Evolutionary conservation across 2,113 vertebrate species (phyloP).

Genomic region (Callionymus lyra): DNA sequence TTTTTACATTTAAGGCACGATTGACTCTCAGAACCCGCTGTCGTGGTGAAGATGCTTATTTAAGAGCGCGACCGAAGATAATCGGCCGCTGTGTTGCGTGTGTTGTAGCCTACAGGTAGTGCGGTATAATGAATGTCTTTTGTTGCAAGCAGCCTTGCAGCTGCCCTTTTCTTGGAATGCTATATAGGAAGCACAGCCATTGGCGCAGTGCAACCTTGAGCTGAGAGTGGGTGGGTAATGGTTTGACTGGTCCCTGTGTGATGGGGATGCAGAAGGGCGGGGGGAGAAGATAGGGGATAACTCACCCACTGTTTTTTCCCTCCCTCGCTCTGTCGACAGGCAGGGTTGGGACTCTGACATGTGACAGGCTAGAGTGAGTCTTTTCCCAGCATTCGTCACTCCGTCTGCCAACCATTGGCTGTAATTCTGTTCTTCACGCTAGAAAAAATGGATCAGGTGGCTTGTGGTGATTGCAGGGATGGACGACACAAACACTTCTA

Average conservation of each 20-base stretch:
- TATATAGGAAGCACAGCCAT: constrained; percentile 20
- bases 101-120: constrained; percentile 26
- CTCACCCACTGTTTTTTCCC: constrained; percentile 12
- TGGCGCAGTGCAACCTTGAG: constrained; percentile 46
- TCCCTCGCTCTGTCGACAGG: constrained; percentile 47
- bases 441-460: constrained; percentile 56
- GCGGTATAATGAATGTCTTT: constrained; percentile 19
- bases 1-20: too few relatives aligned
- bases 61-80: not conserved
- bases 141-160: constrained; percentile 21
- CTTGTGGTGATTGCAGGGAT: too few relatives aligned
- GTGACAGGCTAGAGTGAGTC: constrained; percentile 46
- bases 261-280: constrained; percentile 19
- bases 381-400: constrained; percentile 39
- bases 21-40: too few relatives aligned
- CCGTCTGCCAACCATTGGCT: constrained; percentile 50
- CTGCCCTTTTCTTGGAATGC: constrained; percentile 27
- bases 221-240: constrained; percentile 33
- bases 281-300: constrained; percentile 17
- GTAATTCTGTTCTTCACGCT: constrained; percentile 53
- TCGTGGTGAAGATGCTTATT: too few relatives aligned
- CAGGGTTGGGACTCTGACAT: constrained; percentile 46
- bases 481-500: too few relatives aligned
- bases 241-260: constrained; percentile 50
- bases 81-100: constrained; percentile 5